Conservation (phyloP, 2,888 invertebrate species). For the Mesorhabditis spiculigera region DNA sequence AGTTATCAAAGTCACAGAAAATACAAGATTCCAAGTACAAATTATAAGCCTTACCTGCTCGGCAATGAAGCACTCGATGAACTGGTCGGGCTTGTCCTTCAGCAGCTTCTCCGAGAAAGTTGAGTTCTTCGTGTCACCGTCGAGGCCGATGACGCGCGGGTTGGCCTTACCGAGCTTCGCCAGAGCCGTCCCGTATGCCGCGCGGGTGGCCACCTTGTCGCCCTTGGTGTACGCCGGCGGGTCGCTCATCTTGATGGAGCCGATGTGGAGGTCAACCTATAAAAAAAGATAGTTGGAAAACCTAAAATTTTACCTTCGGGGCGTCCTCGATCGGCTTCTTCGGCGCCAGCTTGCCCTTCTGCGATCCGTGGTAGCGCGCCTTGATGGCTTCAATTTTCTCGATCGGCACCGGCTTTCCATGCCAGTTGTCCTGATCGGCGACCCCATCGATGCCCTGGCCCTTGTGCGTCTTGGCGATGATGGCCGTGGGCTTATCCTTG, state of each 20-base stretch:
- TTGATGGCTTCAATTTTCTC: conserved; percentile 48
- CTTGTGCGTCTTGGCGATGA: conserved; percentile 92
- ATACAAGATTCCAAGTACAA: too few species aligned
- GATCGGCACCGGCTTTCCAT: conserved; percentile 80
- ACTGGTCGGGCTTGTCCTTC: conserved; percentile 71
- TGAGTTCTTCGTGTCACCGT: conserved; percentile 98
- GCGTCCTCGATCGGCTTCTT: conserved; percentile 48
- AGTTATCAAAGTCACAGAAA: too few species aligned
- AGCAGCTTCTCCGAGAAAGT: conserved; percentile 90
- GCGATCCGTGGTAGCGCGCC: conserved; percentile 68
- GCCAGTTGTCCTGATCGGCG: conserved; percentile 92
- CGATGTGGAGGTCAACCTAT: conserved; percentile 64
- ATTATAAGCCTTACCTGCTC: conserved; percentile 83
- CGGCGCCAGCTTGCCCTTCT: conserved; percentile 40
- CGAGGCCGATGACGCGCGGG: conserved; percentile 79
- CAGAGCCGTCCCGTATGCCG: conserved; percentile 89
- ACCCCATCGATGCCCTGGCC: conserved; percentile 73
- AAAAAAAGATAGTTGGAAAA: conserved; percentile 6
- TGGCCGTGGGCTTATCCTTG: conserved; percentile 75
- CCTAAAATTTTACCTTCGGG: conserved; percentile 21
- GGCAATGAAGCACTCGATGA: conserved; percentile 96
- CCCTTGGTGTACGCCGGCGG: conserved; percentile 77
- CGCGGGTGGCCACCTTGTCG: conserved; percentile 76
- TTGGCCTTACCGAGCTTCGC: conserved; percentile 76
- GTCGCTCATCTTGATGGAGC: conserved; percentile 58